Base-by-base conservation (phyloP, 2,888 invertebrate species). In the Arctia plantaginis region DNA sequence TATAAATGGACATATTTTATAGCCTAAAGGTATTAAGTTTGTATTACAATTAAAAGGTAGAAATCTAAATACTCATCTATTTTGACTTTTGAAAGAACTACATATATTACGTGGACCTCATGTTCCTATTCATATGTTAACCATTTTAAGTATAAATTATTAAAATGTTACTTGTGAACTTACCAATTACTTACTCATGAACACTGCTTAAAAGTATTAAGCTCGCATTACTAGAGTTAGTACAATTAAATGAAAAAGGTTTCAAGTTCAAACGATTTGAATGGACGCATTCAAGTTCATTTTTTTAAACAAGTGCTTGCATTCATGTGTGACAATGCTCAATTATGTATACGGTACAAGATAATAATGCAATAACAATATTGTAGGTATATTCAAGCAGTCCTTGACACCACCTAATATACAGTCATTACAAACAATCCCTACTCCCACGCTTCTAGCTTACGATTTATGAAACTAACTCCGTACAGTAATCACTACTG, bases 351-450 rank as follows among this genome's bases (percentile, higher is more conserved):
- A 62, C 59, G 41, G 39, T 41, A 68, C 66, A 68, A 75, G 70
- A 82, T 78, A 78, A 77, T 80, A 76, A 80, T 66, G 76, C 83
- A 82, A 80, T 73, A 80, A 76, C 68, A 30, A 75, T 81, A 82
- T 77, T 80, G 74, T 79, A 77, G 77, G 79, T 75, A 81, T 74
- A 79, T 82, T 77, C 80, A 77, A 74, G 71, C 69, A 79, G 86
- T 90, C 93, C 93, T 92, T 93, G 93, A 90, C 90, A 90, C 87
- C 80, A 85, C 86, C 81, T 88, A 88, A 88, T 90, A 87, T 87
- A 89, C 87, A 80, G 88, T 87, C 88, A 87, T 85, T 88, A 84
- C 83, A 82, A 88, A 91, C 90, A 93, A 90, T 90, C 88, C 90
- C 76, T 80, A 83, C 84, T 93, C 94, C 94, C 93, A 94, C 94